Conservation (phyloP, 2,113 vertebrate species). For the Casuarius casuarius region DNA sequence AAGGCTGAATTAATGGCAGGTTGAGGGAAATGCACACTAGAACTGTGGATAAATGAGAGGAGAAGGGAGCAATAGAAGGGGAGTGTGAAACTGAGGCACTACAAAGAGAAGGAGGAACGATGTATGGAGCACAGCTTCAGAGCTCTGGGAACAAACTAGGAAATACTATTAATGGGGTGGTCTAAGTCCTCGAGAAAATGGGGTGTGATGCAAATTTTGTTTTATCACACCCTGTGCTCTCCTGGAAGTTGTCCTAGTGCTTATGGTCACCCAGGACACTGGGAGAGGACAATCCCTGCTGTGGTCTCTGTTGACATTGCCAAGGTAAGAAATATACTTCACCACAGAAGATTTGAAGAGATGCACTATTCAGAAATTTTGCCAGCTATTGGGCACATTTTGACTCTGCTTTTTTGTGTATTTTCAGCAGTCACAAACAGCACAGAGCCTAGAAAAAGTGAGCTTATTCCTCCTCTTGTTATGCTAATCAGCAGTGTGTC, state of each 20-base stretch:
- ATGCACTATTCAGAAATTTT: not conserved
- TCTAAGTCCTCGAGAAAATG: not conserved
- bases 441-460: not conserved
- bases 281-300: not conserved
- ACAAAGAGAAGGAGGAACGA: rapidly evolving
- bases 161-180: rapidly evolving
- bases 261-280: not conserved
- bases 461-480: not conserved
- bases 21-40: not conserved
- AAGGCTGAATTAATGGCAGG: not conserved
- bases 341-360: rapidly evolving
- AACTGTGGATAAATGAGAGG: rapidly evolving
- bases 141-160: rapidly evolving
- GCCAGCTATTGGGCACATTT: rapidly evolving
- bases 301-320: rapidly evolving
- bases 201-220: not conserved
- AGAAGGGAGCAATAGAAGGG: not conserved
- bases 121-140: not conserved
- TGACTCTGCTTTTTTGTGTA: not conserved
- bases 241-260: not conserved
- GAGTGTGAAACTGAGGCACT: not conserved
- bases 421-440: not conserved
- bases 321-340: rapidly evolving
- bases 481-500: not conserved
- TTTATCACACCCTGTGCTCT: not conserved